These are phyloP conservation scores for Nomada fucata DNA, from an alignment of 2,888 invertebrate species.

Conservation along the genomic window DNA sequence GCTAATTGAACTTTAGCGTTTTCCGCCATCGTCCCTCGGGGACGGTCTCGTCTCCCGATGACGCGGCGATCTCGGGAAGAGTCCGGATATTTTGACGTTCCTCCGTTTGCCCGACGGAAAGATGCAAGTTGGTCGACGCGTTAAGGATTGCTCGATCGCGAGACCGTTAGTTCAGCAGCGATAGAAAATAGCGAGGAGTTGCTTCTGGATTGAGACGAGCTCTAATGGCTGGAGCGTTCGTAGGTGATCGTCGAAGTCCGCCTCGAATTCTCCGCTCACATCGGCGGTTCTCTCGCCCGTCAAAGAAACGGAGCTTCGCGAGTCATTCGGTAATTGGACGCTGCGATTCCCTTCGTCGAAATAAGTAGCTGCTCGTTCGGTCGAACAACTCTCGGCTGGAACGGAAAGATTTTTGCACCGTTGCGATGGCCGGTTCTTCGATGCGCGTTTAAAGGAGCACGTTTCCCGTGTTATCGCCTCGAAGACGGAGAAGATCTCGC, in stretches of 20 bases:
- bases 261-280: not conserved
- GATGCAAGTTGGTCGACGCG: constrained; percentile 3
- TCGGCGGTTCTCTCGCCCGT: not conserved
- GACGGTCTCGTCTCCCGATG: constrained; percentile 20
- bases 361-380: constrained; percentile 26
- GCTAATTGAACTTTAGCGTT: constrained; percentile 54
- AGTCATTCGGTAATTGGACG: constrained; percentile 29
- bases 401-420: too few species aligned
- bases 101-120: too few species aligned
- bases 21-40: not conserved
- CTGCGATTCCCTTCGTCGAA: constrained; percentile 32
- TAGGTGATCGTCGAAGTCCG: constrained; percentile 26
- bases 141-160: constrained; percentile 17
- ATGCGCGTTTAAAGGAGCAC: too few species aligned
- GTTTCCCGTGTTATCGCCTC: too few species aligned
- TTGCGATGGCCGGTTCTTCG: not conserved
- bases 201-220: constrained; percentile 15
- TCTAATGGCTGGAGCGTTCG: constrained; percentile 2
- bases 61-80: not conserved
- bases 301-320: not conserved
- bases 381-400: constrained; percentile 13
- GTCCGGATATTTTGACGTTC: not conserved
- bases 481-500: too few species aligned
- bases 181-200: constrained; percentile 5
- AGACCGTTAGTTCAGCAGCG: not conserved